phyloP scores from a whole-genome alignment of 1,140 invertebrate species.

The Wasmannia auropunctata region DNA sequence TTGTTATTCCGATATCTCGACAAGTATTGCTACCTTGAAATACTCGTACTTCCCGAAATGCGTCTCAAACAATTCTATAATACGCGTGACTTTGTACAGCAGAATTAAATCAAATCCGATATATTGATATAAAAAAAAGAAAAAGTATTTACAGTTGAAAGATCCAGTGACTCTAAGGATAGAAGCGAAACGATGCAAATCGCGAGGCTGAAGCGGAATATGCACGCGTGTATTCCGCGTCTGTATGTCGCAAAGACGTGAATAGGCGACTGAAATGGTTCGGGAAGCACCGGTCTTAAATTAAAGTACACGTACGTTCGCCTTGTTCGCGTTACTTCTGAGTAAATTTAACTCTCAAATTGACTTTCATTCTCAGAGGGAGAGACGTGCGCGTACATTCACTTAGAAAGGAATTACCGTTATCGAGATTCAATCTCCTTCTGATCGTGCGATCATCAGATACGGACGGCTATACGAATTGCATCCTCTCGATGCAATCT shows the following conservation, averaged over 20 bases:
- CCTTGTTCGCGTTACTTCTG: constrained; percentile 33
- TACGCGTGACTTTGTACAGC: neutral
- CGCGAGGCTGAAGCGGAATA: constrained; percentile 4
- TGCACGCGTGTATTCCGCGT: constrained; percentile 41
- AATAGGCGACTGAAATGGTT: constrained; percentile 37
- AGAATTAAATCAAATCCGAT: neutral
- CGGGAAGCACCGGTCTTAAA: constrained; percentile 40
- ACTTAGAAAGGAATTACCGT: neutral
- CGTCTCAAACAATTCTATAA: neutral
- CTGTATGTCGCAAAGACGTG: neutral
- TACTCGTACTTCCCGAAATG: neutral
- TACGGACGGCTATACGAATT: neutral
- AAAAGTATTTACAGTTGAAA: neutral
- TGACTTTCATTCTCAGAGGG: constrained; percentile 16
- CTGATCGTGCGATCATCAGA: neutral
- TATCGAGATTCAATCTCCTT: neutral
- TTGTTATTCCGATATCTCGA: neutral
- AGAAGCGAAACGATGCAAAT: neutral
- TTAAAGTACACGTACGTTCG: constrained; percentile 27
- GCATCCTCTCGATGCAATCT: neutral
- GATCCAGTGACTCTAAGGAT: neutral
- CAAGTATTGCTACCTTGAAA: neutral
- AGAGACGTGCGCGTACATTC: neutral
- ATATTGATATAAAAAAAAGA: neutral
- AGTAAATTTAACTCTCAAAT: constrained; percentile 50